phyloP scores from a whole-genome alignment of 37 sponge, comb jelly and placozoan species.

The Halisarca cf. caerulea region DNA sequence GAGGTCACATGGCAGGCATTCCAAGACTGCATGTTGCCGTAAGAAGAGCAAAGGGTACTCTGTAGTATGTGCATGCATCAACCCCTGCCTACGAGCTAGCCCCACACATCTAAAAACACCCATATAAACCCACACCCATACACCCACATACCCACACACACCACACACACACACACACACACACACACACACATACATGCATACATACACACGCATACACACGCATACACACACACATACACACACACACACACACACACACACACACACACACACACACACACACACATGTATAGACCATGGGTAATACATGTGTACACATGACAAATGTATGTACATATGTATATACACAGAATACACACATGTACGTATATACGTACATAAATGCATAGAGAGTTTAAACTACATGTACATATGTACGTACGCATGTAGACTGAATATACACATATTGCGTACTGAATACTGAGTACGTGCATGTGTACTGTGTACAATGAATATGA shows the following conservation, averaged over 20 bases:
- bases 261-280: background rate
- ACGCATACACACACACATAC: slow-evolving; percentile 21
- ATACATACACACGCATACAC: slow-evolving; percentile 29
- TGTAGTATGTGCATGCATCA: background rate
- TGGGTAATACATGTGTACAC: slow-evolving; percentile 16
- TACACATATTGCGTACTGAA: too few relatives aligned
- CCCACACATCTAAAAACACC: too few relatives aligned
- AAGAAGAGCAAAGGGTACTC: too few relatives aligned
- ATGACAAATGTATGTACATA: slow-evolving; percentile 9
- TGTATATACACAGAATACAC: slow-evolving; percentile 16
- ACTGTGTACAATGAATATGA: too few relatives aligned
- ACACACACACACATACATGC: slow-evolving; percentile 28
- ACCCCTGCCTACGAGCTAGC: too few relatives aligned
- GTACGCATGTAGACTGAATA: too few relatives aligned
- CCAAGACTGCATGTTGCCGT: too few relatives aligned
- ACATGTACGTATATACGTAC: slow-evolving; percentile 1
- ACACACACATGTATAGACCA: too few relatives aligned
- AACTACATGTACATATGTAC: background rate
- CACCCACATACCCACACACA: slow-evolving; percentile 35
- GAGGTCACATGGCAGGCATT: too few relatives aligned
- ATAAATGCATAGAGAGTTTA: background rate
- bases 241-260: slow-evolving; percentile 35
- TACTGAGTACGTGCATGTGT: too few relatives aligned
- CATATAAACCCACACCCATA: slow-evolving; percentile 9
- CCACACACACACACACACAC: slow-evolving; percentile 36